Conservation (phyloP, 2,113 vertebrate species). For the Danionella cerebrum region DNA sequence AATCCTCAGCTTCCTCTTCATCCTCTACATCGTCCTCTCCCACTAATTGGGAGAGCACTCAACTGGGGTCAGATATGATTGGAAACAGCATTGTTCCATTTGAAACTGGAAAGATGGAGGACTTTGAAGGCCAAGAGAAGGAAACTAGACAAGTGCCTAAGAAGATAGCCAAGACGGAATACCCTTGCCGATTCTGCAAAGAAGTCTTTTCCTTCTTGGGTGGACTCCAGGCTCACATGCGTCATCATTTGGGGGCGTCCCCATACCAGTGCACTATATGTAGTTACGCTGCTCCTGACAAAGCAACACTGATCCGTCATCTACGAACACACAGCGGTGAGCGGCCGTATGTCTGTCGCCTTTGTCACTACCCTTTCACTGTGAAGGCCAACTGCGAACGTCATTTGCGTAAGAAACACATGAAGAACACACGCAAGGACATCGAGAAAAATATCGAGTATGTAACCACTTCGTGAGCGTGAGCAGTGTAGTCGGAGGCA, state of each 20-base stretch:
- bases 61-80: conserved; percentile 70
- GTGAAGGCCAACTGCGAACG: conserved; percentile 98
- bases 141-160: conserved; percentile 35
- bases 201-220: conserved; percentile 88
- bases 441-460: conserved; percentile 97
- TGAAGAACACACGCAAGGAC: conserved; percentile 88
- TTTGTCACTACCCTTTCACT: conserved; percentile 96
- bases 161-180: conserved; percentile 77
- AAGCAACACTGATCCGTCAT: conserved; percentile 91
- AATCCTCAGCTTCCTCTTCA: conserved; percentile 58
- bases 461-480: conserved; percentile 64
- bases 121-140: conserved; percentile 67
- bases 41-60: conserved; percentile 53
- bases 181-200: conserved; percentile 88
- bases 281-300: conserved; percentile 90
- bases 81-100: conserved; percentile 7
- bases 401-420: conserved; percentile 94
- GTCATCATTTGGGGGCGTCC: conserved; percentile 86
- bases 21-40: conserved; percentile 55
- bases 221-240: conserved; percentile 86
- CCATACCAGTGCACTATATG: conserved; percentile 96
- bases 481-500: conserved; percentile 8
- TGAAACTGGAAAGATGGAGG: conserved; percentile 67
- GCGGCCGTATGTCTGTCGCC: conserved; percentile 91
- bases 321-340: conserved; percentile 93